Evolutionary conservation across 92 coral and sea anemone genomes (phyloP).

Genomic region (Metridium senile): DNA sequence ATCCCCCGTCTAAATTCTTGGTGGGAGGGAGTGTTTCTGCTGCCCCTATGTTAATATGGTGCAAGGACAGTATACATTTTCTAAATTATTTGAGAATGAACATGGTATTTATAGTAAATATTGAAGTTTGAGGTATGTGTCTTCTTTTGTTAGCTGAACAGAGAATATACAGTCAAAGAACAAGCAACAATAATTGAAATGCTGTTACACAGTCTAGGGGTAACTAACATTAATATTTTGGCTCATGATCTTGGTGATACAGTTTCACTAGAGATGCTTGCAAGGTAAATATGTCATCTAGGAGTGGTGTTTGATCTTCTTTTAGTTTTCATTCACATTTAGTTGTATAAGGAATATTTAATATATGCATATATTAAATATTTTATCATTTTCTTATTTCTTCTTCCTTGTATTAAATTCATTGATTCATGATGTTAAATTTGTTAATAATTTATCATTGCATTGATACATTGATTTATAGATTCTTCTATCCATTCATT

Average conservation of each 20-base stretch:
- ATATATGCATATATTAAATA: no score
- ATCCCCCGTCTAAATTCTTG: no score
- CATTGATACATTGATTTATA: background rate
- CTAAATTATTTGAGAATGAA: no score
- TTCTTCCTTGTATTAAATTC: background rate
- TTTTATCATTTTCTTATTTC: background rate
- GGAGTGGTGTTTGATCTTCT: background rate
- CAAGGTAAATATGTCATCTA: conserved; percentile 59
- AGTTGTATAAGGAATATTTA: no score
- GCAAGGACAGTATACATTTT: no score
- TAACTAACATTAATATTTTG: conserved; percentile 65
- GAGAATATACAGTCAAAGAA: conserved; percentile 78
- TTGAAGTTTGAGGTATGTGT: no score
- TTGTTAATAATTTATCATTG: background rate
- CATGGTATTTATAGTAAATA: no score
- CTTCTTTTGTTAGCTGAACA: conserved; percentile 34
- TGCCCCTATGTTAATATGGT: no score
- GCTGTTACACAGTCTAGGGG: conserved; percentile 63
- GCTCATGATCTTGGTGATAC: conserved; percentile 98
- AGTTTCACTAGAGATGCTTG: conserved; percentile 90
- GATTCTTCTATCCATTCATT: background rate
- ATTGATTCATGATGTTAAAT: background rate
- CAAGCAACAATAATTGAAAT: conserved; percentile 85
- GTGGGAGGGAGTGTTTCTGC: no score
- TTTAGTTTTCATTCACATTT: background rate